phyloP scores from a whole-genome alignment of 2,797 vertebrate genomes.

The Taenioides sp. region DNA sequence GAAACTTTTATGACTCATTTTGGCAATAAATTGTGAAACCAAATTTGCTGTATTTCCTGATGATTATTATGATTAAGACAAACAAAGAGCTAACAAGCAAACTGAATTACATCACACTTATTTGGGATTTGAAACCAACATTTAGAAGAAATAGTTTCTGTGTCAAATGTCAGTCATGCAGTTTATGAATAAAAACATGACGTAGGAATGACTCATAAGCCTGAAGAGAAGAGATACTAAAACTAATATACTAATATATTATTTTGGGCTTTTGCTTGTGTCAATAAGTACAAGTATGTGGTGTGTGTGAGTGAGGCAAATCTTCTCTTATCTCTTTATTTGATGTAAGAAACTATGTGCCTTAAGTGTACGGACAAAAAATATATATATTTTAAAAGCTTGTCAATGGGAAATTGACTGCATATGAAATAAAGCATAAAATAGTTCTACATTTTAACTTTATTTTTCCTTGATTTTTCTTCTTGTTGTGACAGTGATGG shows the following conservation, averaged over 20 bases:
- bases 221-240: not conserved
- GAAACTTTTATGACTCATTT: too few relatives aligned
- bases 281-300: not conserved
- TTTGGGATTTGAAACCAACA: not conserved
- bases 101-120: not conserved
- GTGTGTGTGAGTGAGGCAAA: not conserved
- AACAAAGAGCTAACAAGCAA: not conserved
- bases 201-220: not conserved
- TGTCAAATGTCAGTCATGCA: not conserved
- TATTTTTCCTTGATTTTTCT: not conserved
- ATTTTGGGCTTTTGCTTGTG: not conserved
- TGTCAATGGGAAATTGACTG: not conserved
- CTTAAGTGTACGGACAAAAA: too few relatives aligned
- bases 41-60: too few relatives aligned
- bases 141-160: not conserved
- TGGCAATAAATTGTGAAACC: too few relatives aligned
- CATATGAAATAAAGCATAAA: constrained; percentile 24
- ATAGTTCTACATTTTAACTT: constrained; percentile 13
- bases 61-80: too few relatives aligned
- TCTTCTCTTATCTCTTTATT: too few relatives aligned
- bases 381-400: too few relatives aligned
- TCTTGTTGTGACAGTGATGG: not conserved
- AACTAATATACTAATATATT: not conserved
- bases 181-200: not conserved
- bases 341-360: too few relatives aligned